Conservation (phyloP, 35 echinoderm and acorn worm species). For the Apostichopus parvimensis region DNA sequence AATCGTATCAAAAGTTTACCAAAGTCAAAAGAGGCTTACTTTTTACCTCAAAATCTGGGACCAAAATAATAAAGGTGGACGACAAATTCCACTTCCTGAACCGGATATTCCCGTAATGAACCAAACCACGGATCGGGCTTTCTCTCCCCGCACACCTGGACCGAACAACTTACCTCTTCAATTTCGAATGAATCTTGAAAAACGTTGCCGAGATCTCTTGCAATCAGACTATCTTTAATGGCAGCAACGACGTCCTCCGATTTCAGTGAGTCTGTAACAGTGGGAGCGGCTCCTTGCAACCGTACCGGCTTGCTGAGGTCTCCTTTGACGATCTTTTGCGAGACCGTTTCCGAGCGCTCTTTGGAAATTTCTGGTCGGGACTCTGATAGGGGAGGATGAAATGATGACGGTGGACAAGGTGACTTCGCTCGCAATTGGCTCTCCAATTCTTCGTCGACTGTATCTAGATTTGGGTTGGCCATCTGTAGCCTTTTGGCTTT, state of each 20-base stretch:
- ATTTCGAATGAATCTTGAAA: slow-evolving; percentile 66
- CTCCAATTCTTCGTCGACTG: slow-evolving; percentile 48
- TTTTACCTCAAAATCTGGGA: too few species aligned
- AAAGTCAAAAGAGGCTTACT: too few species aligned
- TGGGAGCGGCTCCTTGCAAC: background rate
- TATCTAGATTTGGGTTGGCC: slow-evolving; percentile 21
- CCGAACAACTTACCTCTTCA: slow-evolving; percentile 51
- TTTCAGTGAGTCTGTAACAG: background rate
- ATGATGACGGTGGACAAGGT: slow-evolving; percentile 5
- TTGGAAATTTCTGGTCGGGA: background rate
- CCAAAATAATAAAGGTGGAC: too few species aligned
- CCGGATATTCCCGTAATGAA: too few species aligned
- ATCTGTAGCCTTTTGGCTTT: slow-evolving; percentile 21
- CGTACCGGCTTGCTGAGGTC: background rate
- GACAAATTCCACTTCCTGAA: too few species aligned
- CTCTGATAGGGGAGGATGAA: background rate
- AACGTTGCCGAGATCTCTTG: background rate
- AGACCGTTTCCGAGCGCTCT: background rate
- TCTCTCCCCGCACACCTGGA: too few species aligned
- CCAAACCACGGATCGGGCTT: too few species aligned
- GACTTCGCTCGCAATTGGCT: slow-evolving; percentile 39
- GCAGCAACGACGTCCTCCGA: background rate
- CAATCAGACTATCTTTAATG: background rate
- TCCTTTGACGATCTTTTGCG: background rate
- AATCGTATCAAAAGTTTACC: too few species aligned